phyloP scores from a whole-genome alignment of 2,113 vertebrate genomes.

The Vidua chalybeata region DNA sequence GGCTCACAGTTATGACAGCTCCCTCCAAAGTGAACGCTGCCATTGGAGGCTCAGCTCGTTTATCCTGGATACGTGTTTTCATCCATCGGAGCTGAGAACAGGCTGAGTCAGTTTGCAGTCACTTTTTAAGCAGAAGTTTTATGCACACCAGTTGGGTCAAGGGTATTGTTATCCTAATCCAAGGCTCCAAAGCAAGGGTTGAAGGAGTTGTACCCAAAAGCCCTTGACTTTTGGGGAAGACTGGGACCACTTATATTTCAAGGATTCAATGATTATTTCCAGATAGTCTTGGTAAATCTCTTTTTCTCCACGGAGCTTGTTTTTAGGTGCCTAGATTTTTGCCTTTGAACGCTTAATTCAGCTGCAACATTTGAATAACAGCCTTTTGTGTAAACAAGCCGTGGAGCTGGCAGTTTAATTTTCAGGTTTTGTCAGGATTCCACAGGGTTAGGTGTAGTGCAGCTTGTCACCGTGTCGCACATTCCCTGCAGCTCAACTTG shows the following conservation, averaged over 20 bases:
- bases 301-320: neutral
- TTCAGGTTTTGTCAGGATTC: neutral
- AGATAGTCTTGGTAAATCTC: neutral
- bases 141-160: neutral
- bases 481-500: neutral
- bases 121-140: neutral
- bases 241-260: neutral
- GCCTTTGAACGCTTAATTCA: neutral
- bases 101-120: neutral
- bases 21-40: neutral
- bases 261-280: neutral
- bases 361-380: neutral
- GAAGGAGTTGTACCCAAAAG: neutral
- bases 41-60: neutral
- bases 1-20: conserved; percentile 33
- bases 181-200: neutral
- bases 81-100: neutral
- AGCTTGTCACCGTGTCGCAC: neutral
- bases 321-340: neutral
- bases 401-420: neutral
- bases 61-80: neutral
- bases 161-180: neutral
- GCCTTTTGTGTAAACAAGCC: neutral
- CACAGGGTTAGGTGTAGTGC: neutral
- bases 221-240: neutral